Percentiles rank a stretch among this genome's conserved stretches.
phyloP scores from a whole-genome alignment of 2,113 vertebrate genomes.

The Ailuropoda melanoleuca region DNA sequence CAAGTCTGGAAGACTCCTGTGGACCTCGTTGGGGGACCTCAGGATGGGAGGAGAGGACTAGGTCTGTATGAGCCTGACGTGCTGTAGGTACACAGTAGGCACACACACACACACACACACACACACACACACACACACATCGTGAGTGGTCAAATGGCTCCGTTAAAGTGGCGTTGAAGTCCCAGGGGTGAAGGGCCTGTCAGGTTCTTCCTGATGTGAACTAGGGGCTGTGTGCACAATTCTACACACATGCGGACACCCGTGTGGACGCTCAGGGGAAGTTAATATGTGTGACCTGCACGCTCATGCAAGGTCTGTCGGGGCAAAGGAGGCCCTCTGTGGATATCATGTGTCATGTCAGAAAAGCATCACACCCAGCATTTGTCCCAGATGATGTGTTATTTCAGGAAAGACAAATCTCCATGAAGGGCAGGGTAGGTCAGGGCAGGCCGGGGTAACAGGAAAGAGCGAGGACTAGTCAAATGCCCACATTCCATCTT shows the following conservation, averaged over 20 bases:
- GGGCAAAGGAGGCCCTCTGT: neutral
- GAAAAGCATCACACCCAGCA: neutral
- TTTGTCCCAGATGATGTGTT: neutral
- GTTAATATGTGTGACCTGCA: neutral
- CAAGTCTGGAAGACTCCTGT: neutral
- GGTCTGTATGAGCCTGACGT: too few species aligned
- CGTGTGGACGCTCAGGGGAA: neutral
- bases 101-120: neutral
- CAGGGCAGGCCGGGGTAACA: neutral
- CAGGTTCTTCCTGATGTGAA: neutral
- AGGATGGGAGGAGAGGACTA: neutral
- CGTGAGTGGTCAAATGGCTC: neutral
- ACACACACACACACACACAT: too few species aligned
- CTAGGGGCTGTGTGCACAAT: neutral
- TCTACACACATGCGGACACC: neutral
- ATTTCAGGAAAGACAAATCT: neutral
- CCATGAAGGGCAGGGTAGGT: neutral
- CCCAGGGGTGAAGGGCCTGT: neutral
- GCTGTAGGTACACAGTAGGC: neutral
- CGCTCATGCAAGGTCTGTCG: neutral
- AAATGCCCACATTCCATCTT: neutral
- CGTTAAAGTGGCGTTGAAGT: neutral
- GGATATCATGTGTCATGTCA: neutral
- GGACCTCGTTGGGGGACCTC: neutral
- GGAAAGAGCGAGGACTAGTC: neutral